Evolutionary conservation across 2,797 vertebrate genomes (phyloP).

Genomic region (Amphiprion clarkii): DNA sequence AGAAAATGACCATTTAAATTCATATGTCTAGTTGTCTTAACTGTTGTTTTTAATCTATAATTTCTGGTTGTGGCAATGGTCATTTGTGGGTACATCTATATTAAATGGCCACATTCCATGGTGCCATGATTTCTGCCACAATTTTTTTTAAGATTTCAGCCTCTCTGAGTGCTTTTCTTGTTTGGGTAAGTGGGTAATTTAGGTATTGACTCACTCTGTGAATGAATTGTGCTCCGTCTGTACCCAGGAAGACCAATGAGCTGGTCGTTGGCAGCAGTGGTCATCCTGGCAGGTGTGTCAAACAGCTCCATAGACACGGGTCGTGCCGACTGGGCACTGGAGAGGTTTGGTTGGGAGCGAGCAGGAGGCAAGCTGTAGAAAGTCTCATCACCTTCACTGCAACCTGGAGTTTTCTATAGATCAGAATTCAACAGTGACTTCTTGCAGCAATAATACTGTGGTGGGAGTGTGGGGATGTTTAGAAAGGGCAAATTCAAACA

Average conservation of each 20-base stretch:
- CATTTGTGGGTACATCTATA: no score
- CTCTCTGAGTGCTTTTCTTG: not conserved
- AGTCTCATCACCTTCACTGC: constrained; percentile 74
- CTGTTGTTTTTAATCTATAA: no score
- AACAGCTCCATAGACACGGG: constrained; percentile 80
- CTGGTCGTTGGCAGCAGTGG: constrained; percentile 71
- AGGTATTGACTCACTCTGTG: constrained; percentile 69
- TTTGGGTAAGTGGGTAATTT: not conserved
- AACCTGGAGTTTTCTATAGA: constrained; percentile 82
- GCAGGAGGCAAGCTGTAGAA: constrained; percentile 86
- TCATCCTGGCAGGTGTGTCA: constrained; percentile 60
- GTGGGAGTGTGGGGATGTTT: no score
- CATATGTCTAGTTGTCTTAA: no score
- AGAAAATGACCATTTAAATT: no score
- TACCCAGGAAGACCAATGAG: constrained; percentile 92
- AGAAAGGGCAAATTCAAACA: no score
- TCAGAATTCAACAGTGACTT: constrained; percentile 19
- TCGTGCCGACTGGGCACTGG: constrained; percentile 59
- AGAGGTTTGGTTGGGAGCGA: constrained; percentile 79
- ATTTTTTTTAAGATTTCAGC: no score
- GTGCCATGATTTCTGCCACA: no score
- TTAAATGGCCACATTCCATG: no score
- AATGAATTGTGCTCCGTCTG: constrained; percentile 85
- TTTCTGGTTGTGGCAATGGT: no score
- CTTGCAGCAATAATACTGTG: no score